Evolutionary conservation across 2,113 vertebrate species (phyloP).

Genomic region (Solea solea): DNA sequence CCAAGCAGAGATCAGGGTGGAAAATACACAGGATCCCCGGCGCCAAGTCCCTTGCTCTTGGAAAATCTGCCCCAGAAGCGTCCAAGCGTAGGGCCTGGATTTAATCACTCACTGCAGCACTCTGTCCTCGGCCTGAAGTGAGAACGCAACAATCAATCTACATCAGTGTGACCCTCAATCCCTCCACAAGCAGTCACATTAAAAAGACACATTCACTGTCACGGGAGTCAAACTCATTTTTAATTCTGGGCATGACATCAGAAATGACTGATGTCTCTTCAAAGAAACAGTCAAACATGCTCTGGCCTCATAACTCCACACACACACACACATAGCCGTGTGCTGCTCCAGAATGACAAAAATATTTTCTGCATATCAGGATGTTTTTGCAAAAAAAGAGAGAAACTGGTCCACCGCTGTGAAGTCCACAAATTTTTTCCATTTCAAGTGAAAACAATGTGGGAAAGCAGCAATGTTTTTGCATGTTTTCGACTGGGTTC

Average conservation of each 20-base stretch:
- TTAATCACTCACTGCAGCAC: conserved; percentile 68
- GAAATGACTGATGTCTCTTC: conserved; percentile 25
- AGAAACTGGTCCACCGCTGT: neutral
- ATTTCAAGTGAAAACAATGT: neutral
- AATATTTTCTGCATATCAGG: conserved; percentile 4
- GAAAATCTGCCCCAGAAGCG: conserved; percentile 73
- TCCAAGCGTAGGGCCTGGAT: conserved; percentile 73
- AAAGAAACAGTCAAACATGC: conserved; percentile 31
- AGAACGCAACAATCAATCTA: conserved; percentile 51
- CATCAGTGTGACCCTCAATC: conserved; percentile 44
- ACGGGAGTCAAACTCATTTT: conserved; percentile 18
- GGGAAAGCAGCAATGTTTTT: neutral
- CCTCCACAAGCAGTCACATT: conserved; percentile 4
- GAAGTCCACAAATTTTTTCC: neutral
- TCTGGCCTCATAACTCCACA: conserved; percentile 18
- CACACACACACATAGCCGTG: conserved; percentile 14
- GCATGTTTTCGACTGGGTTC: neutral
- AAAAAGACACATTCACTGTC: conserved; percentile 22
- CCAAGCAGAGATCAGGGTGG: conserved; percentile 74
- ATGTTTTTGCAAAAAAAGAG: neutral
- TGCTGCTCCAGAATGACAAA: neutral
- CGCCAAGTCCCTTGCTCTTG: conserved; percentile 75
- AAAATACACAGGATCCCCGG: conserved; percentile 78
- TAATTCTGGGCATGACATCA: conserved; percentile 23
- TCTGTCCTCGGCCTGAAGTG: conserved; percentile 53